Conservation (phyloP, 2,888 invertebrate genomes). For the Thera britannica region DNA sequence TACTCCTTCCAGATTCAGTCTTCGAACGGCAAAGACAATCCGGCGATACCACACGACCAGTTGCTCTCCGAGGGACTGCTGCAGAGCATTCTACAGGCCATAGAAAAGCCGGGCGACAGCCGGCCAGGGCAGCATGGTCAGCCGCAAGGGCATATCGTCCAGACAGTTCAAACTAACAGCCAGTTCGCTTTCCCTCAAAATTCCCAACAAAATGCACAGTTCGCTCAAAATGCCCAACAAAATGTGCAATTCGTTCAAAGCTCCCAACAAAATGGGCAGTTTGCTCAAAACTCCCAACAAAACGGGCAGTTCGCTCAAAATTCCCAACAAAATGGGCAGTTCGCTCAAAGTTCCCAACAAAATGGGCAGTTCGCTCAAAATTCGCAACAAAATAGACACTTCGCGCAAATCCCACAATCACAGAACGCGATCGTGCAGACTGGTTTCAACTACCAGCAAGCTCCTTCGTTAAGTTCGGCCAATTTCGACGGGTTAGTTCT, state of each 20-base stretch:
- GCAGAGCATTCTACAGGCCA: slow-evolving; percentile 92
- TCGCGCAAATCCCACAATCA: slow-evolving; percentile 12
- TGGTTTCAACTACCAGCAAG: slow-evolving; percentile 37
- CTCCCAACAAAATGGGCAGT: slow-evolving; percentile 29
- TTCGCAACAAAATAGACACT: slow-evolving; percentile 29
- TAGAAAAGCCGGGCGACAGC: slow-evolving; percentile 86
- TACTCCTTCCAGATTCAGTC: slow-evolving; percentile 92
- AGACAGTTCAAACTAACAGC: slow-evolving; percentile 24
- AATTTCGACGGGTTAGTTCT: slow-evolving; percentile 65
- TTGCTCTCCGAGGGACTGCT: slow-evolving; percentile 91
- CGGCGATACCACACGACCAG: slow-evolving; percentile 88
- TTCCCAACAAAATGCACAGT: slow-evolving; percentile 29
- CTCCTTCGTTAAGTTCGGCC: slow-evolving; percentile 41
- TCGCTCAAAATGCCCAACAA: slow-evolving; percentile 8
- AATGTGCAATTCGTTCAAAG: slow-evolving; percentile 25
- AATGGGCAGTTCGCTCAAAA: slow-evolving; percentile 26
- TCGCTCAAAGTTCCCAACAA: slow-evolving; percentile 8
- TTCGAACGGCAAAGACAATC: slow-evolving; percentile 81
- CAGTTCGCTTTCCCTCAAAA: slow-evolving; percentile 25
- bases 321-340: slow-evolving; percentile 29
- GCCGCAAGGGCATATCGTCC: slow-evolving; percentile 30
- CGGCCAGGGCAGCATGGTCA: slow-evolving; percentile 11
- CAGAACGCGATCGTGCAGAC: slow-evolving; percentile 20
- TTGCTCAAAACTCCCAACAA: slow-evolving; percentile 20
- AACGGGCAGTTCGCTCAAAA: slow-evolving; percentile 28